These are phyloP conservation scores for Cephus pygmeus DNA, from an alignment of 2,888 invertebrate species.

Conservation along the genomic window DNA sequence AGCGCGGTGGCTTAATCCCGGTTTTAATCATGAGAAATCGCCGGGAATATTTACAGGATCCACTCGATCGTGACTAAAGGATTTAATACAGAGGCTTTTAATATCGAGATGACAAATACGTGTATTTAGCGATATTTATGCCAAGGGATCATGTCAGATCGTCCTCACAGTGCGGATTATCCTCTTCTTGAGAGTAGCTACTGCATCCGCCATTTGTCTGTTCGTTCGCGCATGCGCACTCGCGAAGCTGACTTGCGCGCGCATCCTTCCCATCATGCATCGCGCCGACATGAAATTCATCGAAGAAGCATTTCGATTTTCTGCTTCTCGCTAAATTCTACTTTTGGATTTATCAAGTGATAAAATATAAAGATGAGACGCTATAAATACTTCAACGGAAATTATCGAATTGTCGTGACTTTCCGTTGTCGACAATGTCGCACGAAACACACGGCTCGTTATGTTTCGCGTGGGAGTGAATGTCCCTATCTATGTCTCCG, in stretches of 20 bases:
- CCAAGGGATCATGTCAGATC: slow-evolving; percentile 60
- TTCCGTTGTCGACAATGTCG: background rate
- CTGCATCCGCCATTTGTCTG: slow-evolving; percentile 27
- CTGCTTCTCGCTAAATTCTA: background rate
- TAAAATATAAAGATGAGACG: background rate
- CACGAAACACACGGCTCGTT: slow-evolving; percentile 30
- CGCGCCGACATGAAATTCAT: background rate
- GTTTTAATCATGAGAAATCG: slow-evolving; percentile 55
- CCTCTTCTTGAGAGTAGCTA: slow-evolving; percentile 42
- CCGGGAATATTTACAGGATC: slow-evolving; percentile 30
- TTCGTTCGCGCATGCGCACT: background rate
- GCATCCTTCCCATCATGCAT: background rate
- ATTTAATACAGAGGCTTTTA: slow-evolving; percentile 37
- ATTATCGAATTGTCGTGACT: background rate
- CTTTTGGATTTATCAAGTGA: background rate
- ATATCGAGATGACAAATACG: slow-evolving; percentile 56
- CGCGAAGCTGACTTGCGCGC: background rate
- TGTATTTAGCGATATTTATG: slow-evolving; percentile 59
- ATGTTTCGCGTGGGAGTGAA: slow-evolving; percentile 36
- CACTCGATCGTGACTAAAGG: background rate
- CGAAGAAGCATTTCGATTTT: background rate
- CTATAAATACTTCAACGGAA: background rate
- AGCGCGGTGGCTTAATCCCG: slow-evolving; percentile 40
- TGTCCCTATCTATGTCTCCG: slow-evolving; percentile 31
- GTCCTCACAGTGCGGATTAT: slow-evolving; percentile 56